Conservation (phyloP, 2,113 vertebrate species). For the Hippocampus abdominalis region DNA sequence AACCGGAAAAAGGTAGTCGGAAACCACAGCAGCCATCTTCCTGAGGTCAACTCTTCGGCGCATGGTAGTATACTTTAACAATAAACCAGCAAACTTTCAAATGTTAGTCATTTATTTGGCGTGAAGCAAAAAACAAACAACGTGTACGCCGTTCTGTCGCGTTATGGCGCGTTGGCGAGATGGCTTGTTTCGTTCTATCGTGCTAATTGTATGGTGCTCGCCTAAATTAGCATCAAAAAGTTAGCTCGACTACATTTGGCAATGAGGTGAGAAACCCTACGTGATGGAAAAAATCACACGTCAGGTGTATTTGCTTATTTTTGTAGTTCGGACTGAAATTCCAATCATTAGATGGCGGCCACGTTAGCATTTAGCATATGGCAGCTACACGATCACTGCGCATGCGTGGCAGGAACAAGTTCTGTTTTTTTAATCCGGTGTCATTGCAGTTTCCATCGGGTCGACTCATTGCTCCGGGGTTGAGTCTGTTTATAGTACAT, state of each 20-base stretch:
- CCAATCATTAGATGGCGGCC: neutral
- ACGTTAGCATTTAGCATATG: neutral
- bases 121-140: neutral
- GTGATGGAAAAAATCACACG: too few relatives aligned
- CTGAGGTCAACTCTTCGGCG: slow-evolving; percentile 61
- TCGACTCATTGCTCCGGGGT: neutral
- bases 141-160: neutral
- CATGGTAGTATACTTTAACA: slow-evolving; percentile 28
- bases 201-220: neutral
- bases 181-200: neutral
- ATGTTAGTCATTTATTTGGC: neutral
- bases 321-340: neutral
- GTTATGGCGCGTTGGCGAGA: neutral
- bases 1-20: slow-evolving; percentile 17
- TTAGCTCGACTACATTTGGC: neutral
- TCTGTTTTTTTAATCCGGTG: neutral
- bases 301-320: neutral
- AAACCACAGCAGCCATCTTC: slow-evolving; percentile 58
- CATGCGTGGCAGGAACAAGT: neutral
- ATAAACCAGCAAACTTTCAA: neutral
- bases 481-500: neutral
- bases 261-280: neutral
- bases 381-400: neutral
- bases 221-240: neutral
- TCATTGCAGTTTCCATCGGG: neutral